Percentiles rank a stretch among this genome's conserved stretches.
These are phyloP conservation scores for Sphecodes monilicornis DNA, from an alignment of 2,888 invertebrate species.

Conservation along the genomic window DNA sequence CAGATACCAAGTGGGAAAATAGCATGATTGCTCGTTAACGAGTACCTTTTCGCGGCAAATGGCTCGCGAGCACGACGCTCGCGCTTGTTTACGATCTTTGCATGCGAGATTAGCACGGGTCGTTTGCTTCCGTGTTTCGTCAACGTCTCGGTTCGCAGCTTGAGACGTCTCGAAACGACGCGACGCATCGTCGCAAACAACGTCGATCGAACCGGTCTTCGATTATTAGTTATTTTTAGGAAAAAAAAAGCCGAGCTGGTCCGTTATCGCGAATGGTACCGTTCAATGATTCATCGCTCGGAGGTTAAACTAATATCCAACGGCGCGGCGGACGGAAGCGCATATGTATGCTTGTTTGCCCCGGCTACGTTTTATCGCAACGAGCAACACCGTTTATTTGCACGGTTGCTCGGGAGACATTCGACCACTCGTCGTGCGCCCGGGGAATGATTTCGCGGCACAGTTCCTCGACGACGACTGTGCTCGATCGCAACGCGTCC, in stretches of 20 bases:
- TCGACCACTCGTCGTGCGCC: constrained; percentile 25
- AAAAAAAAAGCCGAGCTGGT: background rate
- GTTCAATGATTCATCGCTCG: constrained; percentile 75
- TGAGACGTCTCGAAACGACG: background rate
- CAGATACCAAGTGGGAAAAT: background rate
- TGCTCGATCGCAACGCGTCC: background rate
- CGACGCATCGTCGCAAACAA: background rate
- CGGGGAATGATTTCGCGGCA: background rate
- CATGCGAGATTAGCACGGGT: background rate
- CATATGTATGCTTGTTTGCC: background rate
- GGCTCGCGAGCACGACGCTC: background rate
- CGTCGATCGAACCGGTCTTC: too few relatives aligned
- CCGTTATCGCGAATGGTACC: background rate
- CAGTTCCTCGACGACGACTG: constrained; percentile 4
- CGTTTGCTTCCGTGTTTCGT: background rate
- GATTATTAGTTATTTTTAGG: background rate
- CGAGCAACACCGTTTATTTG: constrained; percentile 39
- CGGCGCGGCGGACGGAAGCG: constrained; percentile 44
- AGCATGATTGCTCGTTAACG: background rate
- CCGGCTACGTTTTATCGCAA: constrained; percentile 57
- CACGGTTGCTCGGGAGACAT: constrained; percentile 41
- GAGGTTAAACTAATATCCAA: constrained; percentile 73
- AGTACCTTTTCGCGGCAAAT: background rate
- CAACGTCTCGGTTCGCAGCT: background rate
- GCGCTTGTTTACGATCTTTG: constrained; percentile 26